Base-by-base conservation (phyloP, 2,113 vertebrate species). In the Callaeas wilsoni region DNA sequence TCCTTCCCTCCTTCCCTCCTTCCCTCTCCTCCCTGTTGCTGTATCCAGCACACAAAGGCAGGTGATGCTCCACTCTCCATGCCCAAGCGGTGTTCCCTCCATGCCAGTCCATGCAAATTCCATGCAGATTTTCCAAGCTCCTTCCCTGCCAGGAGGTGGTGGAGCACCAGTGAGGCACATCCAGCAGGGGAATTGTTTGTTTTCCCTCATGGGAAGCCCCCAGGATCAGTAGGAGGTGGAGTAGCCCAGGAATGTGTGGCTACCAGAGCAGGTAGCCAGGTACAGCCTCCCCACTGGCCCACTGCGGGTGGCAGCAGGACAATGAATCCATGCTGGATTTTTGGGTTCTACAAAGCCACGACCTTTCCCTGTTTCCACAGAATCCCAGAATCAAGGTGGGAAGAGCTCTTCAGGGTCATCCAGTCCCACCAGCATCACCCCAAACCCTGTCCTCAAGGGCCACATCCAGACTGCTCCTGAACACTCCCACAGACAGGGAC, bases 241-340 rank as follows among this genome's bases (percentile, higher is more conserved):
- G 55, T 41, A 62, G 76, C 42, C 14, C 67, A 67, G 65, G 73
- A 69, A 70, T 29, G n/a, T 37, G 35, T 29, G 32, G 44, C 30
- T 65, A 47, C 42, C 21, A 67, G 78, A 59, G 20, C 0, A 4
- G 19, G 9, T 13, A 44, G 35, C 7, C 64, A 22, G 32, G 47
- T 12, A 52, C 20, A 32, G 14, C 18, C 14, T 4, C 23, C 47
- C 16, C 1, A 10, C 19, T 2, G 0, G 57, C 44, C 21, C 0
- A 2, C 1, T 1, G 0, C 0, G 50, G 60, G 33, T 0, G 4
- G 63, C 33, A 57, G 57, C 52, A 47, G 53, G 42, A 93, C 29
- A 68, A 87, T 39, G 35, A 74, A 90, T 55, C 44, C 41, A 27
- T 0, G 33, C 50, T 62, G 47, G 55, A 27, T 37, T 73, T 84